These are phyloP conservation scores for Semicossyphus pulcher DNA, from an alignment of 2,113 vertebrate genomes.

Conservation along the genomic window DNA sequence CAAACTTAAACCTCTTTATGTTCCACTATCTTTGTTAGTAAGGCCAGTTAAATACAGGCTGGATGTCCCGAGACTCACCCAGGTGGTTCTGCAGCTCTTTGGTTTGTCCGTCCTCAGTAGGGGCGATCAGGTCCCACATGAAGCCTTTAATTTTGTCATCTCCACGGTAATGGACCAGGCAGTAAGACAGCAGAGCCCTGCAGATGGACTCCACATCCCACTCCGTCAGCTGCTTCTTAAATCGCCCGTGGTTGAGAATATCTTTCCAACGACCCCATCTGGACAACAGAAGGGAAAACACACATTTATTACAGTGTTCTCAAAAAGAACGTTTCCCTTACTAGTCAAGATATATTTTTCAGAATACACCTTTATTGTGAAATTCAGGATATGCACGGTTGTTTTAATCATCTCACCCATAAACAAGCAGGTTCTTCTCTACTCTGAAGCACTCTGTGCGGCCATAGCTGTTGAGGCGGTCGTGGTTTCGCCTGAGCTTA, in stretches of 20 bases:
- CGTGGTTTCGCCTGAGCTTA: slow-evolving; percentile 91
- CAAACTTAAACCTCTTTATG: background rate
- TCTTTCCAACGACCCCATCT: slow-evolving; percentile 99
- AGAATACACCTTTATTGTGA: background rate
- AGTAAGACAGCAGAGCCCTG: slow-evolving; percentile 93
- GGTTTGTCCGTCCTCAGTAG: slow-evolving; percentile 93
- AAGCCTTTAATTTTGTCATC: slow-evolving; percentile 99
- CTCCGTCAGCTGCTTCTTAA: slow-evolving; percentile 95
- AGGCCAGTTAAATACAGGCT: background rate
- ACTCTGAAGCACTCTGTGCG: slow-evolving; percentile 98
- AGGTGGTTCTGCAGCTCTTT: slow-evolving; percentile 96
- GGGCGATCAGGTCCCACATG: slow-evolving; percentile 99
- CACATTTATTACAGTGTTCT: background rate
- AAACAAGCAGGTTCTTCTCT: slow-evolving; percentile 97
- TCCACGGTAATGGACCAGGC: slow-evolving; percentile 96
- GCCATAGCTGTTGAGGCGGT: slow-evolving; percentile 93
- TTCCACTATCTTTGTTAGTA: background rate
- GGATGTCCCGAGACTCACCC: slow-evolving; percentile 71
- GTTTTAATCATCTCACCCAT: slow-evolving; percentile 86
- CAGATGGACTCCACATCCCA: slow-evolving; percentile 98
- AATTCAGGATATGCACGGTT: background rate
- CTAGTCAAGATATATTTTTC: too few species aligned
- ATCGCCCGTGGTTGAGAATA: slow-evolving; percentile 95
- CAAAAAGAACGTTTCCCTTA: background rate
- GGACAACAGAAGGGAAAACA: background rate